Percentiles rank a stretch among this genome's conserved stretches.
These are phyloP conservation scores for Malacosoma neustria DNA, from an alignment of 2,888 invertebrate species.

Conservation along the genomic window DNA sequence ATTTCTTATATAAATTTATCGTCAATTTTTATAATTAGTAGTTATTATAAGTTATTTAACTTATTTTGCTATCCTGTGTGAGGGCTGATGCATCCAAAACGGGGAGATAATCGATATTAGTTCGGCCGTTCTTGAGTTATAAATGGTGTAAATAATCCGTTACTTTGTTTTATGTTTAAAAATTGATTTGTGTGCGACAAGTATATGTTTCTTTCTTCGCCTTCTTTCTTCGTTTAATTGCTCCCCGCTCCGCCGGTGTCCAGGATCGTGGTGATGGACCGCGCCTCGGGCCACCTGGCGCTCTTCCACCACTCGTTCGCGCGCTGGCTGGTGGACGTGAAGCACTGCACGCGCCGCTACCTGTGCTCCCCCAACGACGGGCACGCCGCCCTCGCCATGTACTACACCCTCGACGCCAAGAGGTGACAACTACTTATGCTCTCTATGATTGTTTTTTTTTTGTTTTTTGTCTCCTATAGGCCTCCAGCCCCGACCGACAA, in stretches of 20 bases:
- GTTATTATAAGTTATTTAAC: no score
- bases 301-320: slow-evolving; percentile 97
- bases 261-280: slow-evolving; percentile 72
- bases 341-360: slow-evolving; percentile 96
- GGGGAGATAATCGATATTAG: background rate
- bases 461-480: background rate
- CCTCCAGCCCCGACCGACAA: background rate
- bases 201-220: no score
- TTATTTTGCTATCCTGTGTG: no score
- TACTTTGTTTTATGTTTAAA: background rate
- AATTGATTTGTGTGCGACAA: no score
- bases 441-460: background rate
- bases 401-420: slow-evolving; percentile 82
- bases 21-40: no score
- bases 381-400: slow-evolving; percentile 91
- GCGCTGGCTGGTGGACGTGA: slow-evolving; percentile 97
- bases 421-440: slow-evolving; percentile 31
- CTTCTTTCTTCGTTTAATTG: no score
- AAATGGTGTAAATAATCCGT: no score
- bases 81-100: background rate
- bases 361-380: slow-evolving; percentile 91
- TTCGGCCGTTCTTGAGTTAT: no score
- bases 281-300: slow-evolving; percentile 76
- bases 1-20: no score
- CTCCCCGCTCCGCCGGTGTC: slow-evolving; percentile 1